Conservation (phyloP, 2,113 vertebrate species). For the Regulus satrapa region DNA sequence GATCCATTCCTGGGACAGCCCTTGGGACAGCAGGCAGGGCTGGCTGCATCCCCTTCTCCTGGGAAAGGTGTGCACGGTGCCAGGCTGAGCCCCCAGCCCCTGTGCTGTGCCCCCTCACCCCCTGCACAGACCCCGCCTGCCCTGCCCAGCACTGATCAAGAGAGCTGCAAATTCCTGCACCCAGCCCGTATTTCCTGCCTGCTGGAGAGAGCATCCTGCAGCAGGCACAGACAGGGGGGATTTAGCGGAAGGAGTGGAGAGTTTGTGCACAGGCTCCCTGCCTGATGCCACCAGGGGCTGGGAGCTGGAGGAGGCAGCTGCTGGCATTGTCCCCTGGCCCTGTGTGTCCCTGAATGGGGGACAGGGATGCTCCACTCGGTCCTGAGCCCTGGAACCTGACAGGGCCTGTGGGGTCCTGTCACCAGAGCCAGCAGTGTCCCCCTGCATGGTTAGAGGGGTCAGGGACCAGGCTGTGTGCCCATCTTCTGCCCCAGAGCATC, state of each 20-base stretch:
- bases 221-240: not conserved
- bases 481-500: not conserved
- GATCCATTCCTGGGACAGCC: not conserved
- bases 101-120: not conserved
- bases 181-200: not conserved
- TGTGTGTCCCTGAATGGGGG: rapidly evolving
- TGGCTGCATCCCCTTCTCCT: not conserved
- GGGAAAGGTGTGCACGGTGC: not conserved
- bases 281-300: not conserved
- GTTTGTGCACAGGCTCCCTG: not conserved
- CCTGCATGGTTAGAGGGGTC: not conserved
- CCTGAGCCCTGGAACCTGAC: not conserved
- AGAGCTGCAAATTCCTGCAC: not conserved
- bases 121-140: not conserved
- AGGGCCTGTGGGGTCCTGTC: rapidly evolving
- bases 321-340: rapidly evolving
- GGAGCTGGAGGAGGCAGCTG: not conserved
- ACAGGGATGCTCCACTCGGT: rapidly evolving
- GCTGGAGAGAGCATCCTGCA: not conserved
- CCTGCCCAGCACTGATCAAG: rapidly evolving
- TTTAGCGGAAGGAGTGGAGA: not conserved
- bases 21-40: not conserved
- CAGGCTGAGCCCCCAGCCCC: not conserved
- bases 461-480: rapidly evolving
- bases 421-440: not conserved